A percentile compares a stretch with the other conserved stretches of the same genome.
phyloP scores from a whole-genome alignment of 2,888 invertebrate species.

The Drosophila recens region DNA sequence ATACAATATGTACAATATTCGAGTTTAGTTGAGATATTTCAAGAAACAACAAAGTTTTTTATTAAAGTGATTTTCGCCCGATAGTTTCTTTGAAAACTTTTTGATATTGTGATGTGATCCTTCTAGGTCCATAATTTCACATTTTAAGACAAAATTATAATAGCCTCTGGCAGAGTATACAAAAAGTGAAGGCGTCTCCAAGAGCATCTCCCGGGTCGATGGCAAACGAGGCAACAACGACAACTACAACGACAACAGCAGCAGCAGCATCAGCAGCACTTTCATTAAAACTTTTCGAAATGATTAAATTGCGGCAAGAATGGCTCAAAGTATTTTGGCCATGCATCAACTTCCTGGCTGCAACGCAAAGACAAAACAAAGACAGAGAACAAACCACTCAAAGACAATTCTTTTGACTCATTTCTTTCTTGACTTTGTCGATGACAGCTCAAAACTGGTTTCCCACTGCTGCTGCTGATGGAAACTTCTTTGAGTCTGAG shows the following conservation, averaged over 20 bases:
- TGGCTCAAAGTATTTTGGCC: slow-evolving; percentile 41
- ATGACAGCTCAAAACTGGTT: slow-evolving; percentile 46
- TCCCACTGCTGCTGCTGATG: slow-evolving; percentile 9
- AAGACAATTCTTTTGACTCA: slow-evolving; percentile 28
- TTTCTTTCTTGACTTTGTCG: slow-evolving; percentile 32
- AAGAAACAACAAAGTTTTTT: too few species aligned
- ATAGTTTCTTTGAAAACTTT: too few species aligned
- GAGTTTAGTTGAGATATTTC: too few species aligned
- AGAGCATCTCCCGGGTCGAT: slow-evolving; percentile 48
- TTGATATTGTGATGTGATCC: too few species aligned
- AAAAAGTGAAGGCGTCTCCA: slow-evolving; percentile 76
- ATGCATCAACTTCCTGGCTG: slow-evolving; percentile 56
- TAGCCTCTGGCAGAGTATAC: background rate
- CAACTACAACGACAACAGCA: slow-evolving; percentile 26
- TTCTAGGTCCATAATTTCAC: background rate
- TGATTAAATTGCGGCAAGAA: slow-evolving; percentile 58
- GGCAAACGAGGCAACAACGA: background rate
- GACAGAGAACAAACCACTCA: slow-evolving; percentile 42
- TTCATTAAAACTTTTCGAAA: slow-evolving; percentile 56
- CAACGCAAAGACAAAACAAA: slow-evolving; percentile 38
- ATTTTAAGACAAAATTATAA: background rate
- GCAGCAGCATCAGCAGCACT: slow-evolving; percentile 42
- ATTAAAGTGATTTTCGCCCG: too few species aligned
- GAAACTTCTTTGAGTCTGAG: slow-evolving; percentile 19
- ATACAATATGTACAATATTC: too few species aligned